These are phyloP conservation scores for Gryllus longicercus DNA, from an alignment of 2,888 invertebrate species.

Conservation along the genomic window DNA sequence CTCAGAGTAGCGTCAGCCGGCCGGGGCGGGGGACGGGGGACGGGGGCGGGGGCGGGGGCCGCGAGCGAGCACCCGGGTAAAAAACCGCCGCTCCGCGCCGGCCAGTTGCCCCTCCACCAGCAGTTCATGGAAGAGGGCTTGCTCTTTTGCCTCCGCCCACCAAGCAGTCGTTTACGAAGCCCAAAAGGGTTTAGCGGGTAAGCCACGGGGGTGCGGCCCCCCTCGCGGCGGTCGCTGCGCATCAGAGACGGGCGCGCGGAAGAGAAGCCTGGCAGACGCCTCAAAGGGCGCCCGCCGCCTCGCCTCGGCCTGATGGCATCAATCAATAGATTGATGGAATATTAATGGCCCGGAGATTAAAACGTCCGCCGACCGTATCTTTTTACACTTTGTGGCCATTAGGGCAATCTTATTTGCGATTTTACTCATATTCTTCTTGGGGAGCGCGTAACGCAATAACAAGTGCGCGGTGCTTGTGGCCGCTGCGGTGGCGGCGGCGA, in stretches of 20 bases:
- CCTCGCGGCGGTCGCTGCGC: not conserved
- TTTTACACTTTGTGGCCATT: slow-evolving; percentile 8
- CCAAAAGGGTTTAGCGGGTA: not conserved
- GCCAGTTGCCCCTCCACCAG: not conserved
- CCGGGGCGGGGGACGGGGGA: too few species aligned
- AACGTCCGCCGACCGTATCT: not conserved
- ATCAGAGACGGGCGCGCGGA: not conserved
- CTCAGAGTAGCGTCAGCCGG: too few species aligned
- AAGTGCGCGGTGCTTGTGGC: not conserved
- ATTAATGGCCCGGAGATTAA: slow-evolving; percentile 17
- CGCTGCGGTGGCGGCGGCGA: not conserved
- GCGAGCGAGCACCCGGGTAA: too few species aligned
- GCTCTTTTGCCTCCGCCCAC: not conserved
- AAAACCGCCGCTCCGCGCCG: too few species aligned
- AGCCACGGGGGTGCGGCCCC: not conserved
- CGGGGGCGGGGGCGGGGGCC: too few species aligned
- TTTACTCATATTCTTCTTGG: not conserved
- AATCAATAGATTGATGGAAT: slow-evolving; percentile 17
- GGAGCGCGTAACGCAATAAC: not conserved
- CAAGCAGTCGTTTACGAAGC: slow-evolving; percentile 6
- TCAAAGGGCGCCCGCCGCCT: not conserved
- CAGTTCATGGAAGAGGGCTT: not conserved
- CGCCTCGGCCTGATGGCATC: not conserved
- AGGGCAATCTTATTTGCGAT: slow-evolving; percentile 9
- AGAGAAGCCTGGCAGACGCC: not conserved